Percentiles rank a stretch among this genome's conserved stretches.
These are phyloP conservation scores for Caranx melampygus DNA, from an alignment of 2,113 vertebrate species.

Conservation along the genomic window DNA sequence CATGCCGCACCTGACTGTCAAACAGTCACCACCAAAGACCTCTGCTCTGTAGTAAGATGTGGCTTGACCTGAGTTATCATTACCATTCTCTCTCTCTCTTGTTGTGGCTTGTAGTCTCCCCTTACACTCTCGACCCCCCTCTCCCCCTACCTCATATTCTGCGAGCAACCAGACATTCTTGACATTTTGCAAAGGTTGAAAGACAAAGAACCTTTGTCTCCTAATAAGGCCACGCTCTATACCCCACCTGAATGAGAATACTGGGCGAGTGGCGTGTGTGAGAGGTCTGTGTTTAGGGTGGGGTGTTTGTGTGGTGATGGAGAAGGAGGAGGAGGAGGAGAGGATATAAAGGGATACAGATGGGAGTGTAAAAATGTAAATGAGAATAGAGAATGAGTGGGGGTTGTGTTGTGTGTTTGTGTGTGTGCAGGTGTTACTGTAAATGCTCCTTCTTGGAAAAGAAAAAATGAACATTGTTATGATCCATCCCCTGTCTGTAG, in stretches of 20 bases:
- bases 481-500: conserved; percentile 18
- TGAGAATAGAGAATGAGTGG: conserved; percentile 33
- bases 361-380: conserved; percentile 44
- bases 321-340: neutral
- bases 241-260: conserved; percentile 82
- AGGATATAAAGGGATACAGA: conserved; percentile 13
- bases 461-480: conserved; percentile 14
- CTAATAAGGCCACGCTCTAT: conserved; percentile 81
- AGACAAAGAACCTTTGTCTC: conserved; percentile 86
- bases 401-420: neutral
- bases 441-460: neutral
- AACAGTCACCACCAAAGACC: conserved; percentile 39
- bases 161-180: conserved; percentile 80
- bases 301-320: neutral
- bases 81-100: conserved; percentile 30
- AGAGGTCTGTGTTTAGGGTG: conserved; percentile 4
- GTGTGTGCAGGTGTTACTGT: conserved; percentile 8
- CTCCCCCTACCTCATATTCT: conserved; percentile 41
- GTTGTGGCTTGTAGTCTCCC: conserved; percentile 39
- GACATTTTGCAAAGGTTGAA: conserved; percentile 89
- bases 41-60: conserved; percentile 49
- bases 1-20: conserved; percentile 40
- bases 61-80: conserved; percentile 67
- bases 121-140: conserved; percentile 28
- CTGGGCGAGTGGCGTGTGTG: conserved; percentile 22